phyloP scores from a whole-genome alignment of 1,140 invertebrate genomes.

The Trachymyrmex septentrionalis region DNA sequence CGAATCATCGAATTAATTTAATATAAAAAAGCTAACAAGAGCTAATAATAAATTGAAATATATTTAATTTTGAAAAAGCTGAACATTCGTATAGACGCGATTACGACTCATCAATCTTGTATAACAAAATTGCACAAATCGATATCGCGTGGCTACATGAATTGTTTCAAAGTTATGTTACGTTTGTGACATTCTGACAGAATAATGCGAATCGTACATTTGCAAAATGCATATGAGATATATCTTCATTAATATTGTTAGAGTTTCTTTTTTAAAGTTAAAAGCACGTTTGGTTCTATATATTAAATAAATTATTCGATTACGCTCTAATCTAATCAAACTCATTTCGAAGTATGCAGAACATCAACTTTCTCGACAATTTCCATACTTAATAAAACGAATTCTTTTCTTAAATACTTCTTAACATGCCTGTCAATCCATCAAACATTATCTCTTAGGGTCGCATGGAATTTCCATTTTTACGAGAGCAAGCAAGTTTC shows the following conservation, averaged over 20 bases:
- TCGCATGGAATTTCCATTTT: slow-evolving; percentile 17
- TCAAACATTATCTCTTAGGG: neutral
- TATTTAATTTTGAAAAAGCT: slow-evolving; percentile 19
- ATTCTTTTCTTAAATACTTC: neutral
- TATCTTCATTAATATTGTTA: slow-evolving; percentile 14
- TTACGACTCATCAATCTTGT: slow-evolving; percentile 43
- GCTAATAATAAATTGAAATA: neutral
- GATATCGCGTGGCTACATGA: neutral
- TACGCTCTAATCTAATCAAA: slow-evolving; percentile 8
- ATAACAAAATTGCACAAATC: slow-evolving; percentile 34
- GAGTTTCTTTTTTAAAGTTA: neutral
- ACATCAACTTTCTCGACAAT: neutral
- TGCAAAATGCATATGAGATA: neutral
- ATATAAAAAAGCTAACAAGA: neutral
- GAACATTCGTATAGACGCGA: neutral
- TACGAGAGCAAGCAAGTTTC: neutral
- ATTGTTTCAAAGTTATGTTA: slow-evolving; percentile 6
- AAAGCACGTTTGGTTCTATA: neutral
- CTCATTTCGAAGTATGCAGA: neutral
- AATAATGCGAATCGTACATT: neutral
- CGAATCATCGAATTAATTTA: neutral
- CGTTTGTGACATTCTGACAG: slow-evolving; percentile 19
- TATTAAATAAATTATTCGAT: neutral
- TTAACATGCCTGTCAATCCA: neutral
- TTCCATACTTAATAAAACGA: neutral